phyloP scores from a whole-genome alignment of 1,140 invertebrate genomes.

The Hetaerina americana region DNA sequence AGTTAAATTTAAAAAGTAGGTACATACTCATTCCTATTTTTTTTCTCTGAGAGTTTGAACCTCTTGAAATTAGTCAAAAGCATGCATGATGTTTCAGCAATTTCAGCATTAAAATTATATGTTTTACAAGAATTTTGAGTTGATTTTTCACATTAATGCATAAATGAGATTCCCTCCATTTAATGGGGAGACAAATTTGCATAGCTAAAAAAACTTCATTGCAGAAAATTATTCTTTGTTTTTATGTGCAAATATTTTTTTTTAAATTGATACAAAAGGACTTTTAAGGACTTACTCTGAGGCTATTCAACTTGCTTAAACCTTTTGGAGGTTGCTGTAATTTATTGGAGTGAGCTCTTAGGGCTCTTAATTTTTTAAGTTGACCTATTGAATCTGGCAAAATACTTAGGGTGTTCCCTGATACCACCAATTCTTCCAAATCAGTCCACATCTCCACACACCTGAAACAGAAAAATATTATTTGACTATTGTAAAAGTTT shows the following conservation, averaged over 20 bases:
- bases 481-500: no score
- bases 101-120: not conserved
- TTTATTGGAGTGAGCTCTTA: slow-evolving; percentile 70
- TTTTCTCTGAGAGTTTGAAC: no score
- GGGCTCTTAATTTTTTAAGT: slow-evolving; percentile 53
- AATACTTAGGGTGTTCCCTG: slow-evolving; percentile 63
- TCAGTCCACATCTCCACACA: slow-evolving; percentile 61
- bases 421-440: slow-evolving; percentile 66
- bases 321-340: slow-evolving; percentile 55
- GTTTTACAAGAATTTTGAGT: not conserved
- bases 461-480: slow-evolving; percentile 27
- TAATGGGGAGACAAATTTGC: not conserved
- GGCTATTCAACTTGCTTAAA: slow-evolving; percentile 50
- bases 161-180: not conserved
- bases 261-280: not conserved
- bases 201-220: not conserved
- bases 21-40: no score
- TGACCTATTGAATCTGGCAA: slow-evolving; percentile 62
- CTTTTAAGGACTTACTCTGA: slow-evolving; percentile 38
- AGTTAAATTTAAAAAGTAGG: not conserved
- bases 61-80: no score
- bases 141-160: not conserved
- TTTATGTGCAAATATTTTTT: no score
- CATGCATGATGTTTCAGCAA: no score
- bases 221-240: no score